These are phyloP conservation scores for Agapornis roseicollis DNA, from an alignment of 2,113 vertebrate species.

Conservation along the genomic window DNA sequence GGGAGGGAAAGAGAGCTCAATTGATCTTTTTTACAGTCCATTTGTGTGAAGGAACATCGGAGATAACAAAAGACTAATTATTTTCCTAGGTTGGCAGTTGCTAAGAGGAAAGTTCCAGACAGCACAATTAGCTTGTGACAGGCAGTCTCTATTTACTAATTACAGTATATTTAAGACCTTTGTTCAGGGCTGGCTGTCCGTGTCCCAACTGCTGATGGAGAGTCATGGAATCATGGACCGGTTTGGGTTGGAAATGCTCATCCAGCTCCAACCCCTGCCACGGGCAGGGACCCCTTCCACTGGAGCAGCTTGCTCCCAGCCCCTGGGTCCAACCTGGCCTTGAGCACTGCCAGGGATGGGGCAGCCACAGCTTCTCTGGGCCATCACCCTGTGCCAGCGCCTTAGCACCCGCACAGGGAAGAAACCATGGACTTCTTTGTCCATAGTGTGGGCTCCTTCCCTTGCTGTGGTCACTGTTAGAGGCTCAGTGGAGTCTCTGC, in stretches of 20 bases:
- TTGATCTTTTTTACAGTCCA: neutral
- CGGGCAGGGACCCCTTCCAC: neutral
- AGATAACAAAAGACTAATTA: constrained; percentile 8
- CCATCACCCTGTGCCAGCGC: no score
- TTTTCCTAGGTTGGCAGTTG: neutral
- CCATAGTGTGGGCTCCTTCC: neutral
- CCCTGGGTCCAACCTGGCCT: neutral
- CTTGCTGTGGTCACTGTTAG: neutral
- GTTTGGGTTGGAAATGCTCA: neutral
- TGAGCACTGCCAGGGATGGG: no score
- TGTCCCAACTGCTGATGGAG: neutral
- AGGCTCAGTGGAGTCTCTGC: neutral
- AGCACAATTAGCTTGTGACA: neutral
- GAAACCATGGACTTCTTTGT: neutral
- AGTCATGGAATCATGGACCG: neutral
- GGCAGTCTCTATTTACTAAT: neutral
- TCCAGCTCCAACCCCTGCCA: neutral
- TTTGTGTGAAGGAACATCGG: neutral
- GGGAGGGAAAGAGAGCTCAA: neutral
- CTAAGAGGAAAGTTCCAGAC: neutral
- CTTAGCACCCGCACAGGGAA: neutral
- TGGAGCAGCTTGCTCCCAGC: neutral
- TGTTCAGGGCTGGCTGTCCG: neutral
- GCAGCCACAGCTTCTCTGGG: no score
- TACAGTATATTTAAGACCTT: neutral